Base-by-base conservation (phyloP, 2,888 invertebrate genomes). In the Yponomeuta evonymella region DNA sequence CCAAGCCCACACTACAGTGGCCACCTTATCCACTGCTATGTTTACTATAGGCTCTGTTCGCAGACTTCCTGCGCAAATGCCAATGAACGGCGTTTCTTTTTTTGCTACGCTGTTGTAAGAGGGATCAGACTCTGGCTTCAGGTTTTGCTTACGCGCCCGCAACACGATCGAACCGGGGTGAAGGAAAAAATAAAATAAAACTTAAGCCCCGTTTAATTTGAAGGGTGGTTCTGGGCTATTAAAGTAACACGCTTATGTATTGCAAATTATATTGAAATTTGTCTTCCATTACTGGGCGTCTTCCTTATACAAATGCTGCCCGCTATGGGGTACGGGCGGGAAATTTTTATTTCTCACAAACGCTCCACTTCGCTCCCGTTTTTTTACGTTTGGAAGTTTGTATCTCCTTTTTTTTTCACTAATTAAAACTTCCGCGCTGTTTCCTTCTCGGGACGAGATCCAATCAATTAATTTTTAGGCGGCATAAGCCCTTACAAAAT, bases 231-330 rank as follows among this genome's bases (percentile, higher is more conserved):
- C 92, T 89, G 92, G 92, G 88, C 93, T 93, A 92, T 93, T 93
- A 93, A 93, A 92, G 91, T 93, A 92, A 92, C 91, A 93, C 93
- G 92, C 92, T 92, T 93, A 93, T 92, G 92, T 93, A 93, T 92
- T 92, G 92, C 91, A 93, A 93, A 93, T 93, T 92, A 92, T 92
- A 92, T 93, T 92, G 92, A 92, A 92, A 92, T 92, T 92, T 92
- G 92, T 92, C 92, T 92, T 92, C 92, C 90, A 92, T 92, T 92
- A 91, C 91, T 86, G 88, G 86, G 88, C 87, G 87, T 87, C 90
- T 92, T 91, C 90, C 90, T 91, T 87, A 91, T 91, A 91, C 92
- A 92, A 92, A 92, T 92, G 92, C 90, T 90, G 89, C 88, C 91
- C 91, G 91, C 89, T 89, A 90, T 91, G 5, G 12, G 15, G 51